Evolutionary conservation across 2,797 vertebrate genomes (phyloP).

Genomic region (Pachyuromys duprasi): DNA sequence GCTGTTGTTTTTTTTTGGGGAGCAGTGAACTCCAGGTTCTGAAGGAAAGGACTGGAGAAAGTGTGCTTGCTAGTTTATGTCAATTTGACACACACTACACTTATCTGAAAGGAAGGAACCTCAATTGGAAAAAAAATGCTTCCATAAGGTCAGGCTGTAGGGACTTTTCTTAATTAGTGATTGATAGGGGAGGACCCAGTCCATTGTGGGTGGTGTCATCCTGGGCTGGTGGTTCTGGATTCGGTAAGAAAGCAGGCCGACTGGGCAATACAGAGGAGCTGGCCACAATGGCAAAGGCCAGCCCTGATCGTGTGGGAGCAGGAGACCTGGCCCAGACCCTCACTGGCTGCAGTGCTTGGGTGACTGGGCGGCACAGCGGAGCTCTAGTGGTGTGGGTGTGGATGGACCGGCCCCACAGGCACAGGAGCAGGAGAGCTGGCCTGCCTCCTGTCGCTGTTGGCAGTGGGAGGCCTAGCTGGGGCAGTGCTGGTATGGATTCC

Average conservation of each 20-base stretch:
- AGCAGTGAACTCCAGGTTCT: not conserved
- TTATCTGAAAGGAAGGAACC: not conserved
- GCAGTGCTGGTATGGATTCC: too few species aligned
- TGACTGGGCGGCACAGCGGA: too few species aligned
- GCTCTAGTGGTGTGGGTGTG: too few species aligned
- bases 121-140: not conserved
- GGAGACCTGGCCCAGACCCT: too few species aligned
- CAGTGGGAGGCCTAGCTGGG: too few species aligned
- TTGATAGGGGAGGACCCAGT: not conserved
- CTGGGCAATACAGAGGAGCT: too few species aligned
- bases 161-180: not conserved
- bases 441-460: too few species aligned
- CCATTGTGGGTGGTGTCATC: not conserved
- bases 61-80: not conserved
- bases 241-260: not conserved
- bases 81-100: not conserved
- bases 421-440: too few species aligned
- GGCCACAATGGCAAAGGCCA: too few species aligned
- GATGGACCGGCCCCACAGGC: too few species aligned
- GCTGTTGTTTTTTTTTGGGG: not conserved
- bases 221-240: not conserved
- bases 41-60: not conserved
- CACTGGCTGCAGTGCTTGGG: too few species aligned
- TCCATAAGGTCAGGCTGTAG: not conserved
- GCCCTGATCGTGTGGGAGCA: too few species aligned